Conservation (phyloP, 1,140 invertebrate genomes). For the Eriosoma lanigerum region DNA sequence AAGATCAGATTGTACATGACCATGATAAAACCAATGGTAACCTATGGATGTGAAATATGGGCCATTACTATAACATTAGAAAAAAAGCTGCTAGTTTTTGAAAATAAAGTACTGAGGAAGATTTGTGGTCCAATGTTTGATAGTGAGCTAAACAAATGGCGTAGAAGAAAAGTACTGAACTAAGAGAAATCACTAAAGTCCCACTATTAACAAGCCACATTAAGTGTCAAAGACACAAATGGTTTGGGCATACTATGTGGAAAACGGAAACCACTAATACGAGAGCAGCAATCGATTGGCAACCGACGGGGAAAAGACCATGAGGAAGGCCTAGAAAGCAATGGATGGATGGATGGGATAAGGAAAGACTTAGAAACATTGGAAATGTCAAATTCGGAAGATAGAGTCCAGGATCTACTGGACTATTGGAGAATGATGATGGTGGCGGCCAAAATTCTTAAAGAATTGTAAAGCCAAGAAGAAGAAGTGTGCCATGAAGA, state of each 20-base stretch:
- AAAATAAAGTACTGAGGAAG: slow-evolving; percentile 23
- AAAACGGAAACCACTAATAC: slow-evolving; percentile 20
- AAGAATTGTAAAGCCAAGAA: too few species aligned
- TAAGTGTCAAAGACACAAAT: slow-evolving; percentile 30
- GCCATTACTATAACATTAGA: neutral
- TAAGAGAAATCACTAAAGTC: slow-evolving; percentile 4
- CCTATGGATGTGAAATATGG: slow-evolving; percentile 6
- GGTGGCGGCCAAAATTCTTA: too few species aligned
- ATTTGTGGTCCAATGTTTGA: slow-evolving; percentile 16
- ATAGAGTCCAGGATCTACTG: neutral
- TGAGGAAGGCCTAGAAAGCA: too few species aligned
- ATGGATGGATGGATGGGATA: slow-evolving; percentile 36
- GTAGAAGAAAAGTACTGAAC: slow-evolving; percentile 2
- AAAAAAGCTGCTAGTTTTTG: slow-evolving; percentile 29
- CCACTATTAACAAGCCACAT: slow-evolving; percentile 15
- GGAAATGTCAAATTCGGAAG: slow-evolving; percentile 1
- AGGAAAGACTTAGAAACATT: slow-evolving; percentile 16
- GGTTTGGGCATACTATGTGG: slow-evolving; percentile 33
- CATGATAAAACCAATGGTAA: slow-evolving; percentile 16
- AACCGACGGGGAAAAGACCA: slow-evolving; percentile 18
- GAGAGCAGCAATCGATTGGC: slow-evolving; percentile 10
- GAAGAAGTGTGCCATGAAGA: too few species aligned
- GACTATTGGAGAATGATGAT: neutral
- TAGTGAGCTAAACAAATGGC: neutral
- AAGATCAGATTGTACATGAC: slow-evolving; percentile 22